Evolutionary conservation across 2,113 vertebrate genomes (phyloP).

Genomic region (Toxotes chatareus): DNA sequence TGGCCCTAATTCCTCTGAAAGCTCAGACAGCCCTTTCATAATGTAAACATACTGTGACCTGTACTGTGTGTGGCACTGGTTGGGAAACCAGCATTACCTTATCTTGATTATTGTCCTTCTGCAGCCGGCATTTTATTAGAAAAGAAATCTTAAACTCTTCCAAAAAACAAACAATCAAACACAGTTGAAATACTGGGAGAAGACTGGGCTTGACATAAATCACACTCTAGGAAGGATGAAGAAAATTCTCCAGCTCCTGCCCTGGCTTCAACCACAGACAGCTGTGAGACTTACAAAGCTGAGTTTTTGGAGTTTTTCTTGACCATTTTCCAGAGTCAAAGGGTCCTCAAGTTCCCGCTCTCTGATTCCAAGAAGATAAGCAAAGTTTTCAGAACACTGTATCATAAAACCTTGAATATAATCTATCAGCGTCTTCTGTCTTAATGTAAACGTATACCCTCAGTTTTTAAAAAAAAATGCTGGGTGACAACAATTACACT

Average conservation of each 20-base stretch:
- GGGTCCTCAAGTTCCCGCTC: slow-evolving; percentile 58
- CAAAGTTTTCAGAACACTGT: slow-evolving; percentile 40
- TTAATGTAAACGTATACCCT: not conserved
- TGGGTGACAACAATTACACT: not conserved
- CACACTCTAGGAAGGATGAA: slow-evolving; percentile 26
- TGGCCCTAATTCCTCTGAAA: slow-evolving; percentile 53
- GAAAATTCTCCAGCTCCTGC: slow-evolving; percentile 55
- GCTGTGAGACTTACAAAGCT: slow-evolving; percentile 67
- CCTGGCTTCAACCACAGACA: slow-evolving; percentile 67
- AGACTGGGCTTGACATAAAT: slow-evolving; percentile 44
- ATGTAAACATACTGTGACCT: slow-evolving; percentile 66
- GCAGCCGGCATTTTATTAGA: slow-evolving; percentile 30
- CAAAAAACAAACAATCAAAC: slow-evolving; percentile 62
- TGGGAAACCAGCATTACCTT: slow-evolving; percentile 33
- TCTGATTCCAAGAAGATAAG: slow-evolving; percentile 70
- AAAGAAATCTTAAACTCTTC: slow-evolving; percentile 45
- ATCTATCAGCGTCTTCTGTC: slow-evolving; percentile 28
- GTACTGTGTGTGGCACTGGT: slow-evolving; percentile 46
- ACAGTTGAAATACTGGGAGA: slow-evolving; percentile 14
- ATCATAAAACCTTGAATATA: slow-evolving; percentile 40
- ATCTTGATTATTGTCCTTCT: slow-evolving; percentile 59
- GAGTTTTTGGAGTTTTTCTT: slow-evolving; percentile 67
- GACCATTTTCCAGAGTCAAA: slow-evolving; percentile 69
- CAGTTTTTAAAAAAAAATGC: no score
- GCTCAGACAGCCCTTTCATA: slow-evolving; percentile 30